Conservation (phyloP, 2,888 invertebrate genomes). For the Heliconius erato region DNA sequence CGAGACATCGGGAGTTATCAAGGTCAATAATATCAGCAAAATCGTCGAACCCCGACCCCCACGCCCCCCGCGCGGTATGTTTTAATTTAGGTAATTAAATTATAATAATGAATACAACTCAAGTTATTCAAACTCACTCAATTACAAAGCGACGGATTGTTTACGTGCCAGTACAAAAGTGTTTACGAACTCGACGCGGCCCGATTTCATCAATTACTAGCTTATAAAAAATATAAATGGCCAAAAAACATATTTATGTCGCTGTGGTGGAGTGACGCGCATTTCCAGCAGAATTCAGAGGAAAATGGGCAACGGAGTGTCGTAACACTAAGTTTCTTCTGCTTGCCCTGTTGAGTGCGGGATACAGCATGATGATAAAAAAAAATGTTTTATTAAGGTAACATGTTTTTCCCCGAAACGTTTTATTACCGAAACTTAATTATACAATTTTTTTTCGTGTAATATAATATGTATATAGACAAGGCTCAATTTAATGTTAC, state of each 20-base stretch:
- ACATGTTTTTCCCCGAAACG: too few relatives aligned
- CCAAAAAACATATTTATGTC: not conserved
- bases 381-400: too few relatives aligned
- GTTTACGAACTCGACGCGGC: conserved; percentile 5
- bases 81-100: not conserved
- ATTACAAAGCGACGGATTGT: not conserved
- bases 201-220: not conserved
- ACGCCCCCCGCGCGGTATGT: not conserved
- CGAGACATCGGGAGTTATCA: not conserved
- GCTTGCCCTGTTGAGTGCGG: too few relatives aligned
- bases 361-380: too few relatives aligned
- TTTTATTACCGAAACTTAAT: too few relatives aligned
- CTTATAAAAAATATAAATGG: not conserved
- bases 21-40: not conserved
- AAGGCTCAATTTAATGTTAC: not conserved
- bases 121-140: conserved; percentile 1
- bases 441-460: too few relatives aligned
- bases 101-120: conserved; percentile 3
- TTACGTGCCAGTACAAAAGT: not conserved
- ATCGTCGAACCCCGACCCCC: not conserved
- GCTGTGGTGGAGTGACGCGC: too few relatives aligned
- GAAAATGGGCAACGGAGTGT: too few relatives aligned
- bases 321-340: too few relatives aligned
- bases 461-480: too few relatives aligned
- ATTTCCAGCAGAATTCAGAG: too few relatives aligned